Base-by-base conservation (phyloP, 2,113 vertebrate genomes). In the Solea solea region DNA sequence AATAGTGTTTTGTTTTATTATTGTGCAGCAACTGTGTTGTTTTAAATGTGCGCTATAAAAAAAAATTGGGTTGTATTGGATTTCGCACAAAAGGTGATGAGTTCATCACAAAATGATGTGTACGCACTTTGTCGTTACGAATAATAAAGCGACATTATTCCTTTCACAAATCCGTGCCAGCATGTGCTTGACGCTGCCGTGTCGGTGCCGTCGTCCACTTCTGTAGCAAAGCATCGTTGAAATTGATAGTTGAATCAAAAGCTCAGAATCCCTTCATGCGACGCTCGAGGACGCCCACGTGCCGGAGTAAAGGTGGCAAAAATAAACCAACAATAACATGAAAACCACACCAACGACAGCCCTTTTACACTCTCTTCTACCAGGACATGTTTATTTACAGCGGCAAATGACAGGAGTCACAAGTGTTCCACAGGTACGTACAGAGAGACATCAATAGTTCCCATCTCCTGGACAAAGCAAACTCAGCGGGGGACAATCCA, bases 311-410 rank as follows among this genome's bases (percentile, higher is more conserved):
- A 45, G 44, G 12, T 10, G 44, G 9, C 2, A 54, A 41, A 51
- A 61, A 11, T 3, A 3, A 13, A 21, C 1, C 21, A 21, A 21
- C 21, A 21, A 21, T 1, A 21, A 21, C 21, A 21, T 0, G 21
- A 45, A 27, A 45, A 46, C 14, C 54, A 66, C 52, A 75, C 9
- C 21, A 80, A 85, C 3, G 12, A 80, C 57, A 28, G 9, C 46
- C 21, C 6, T 42, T 50, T 66, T 3, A 4, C 69, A 44, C 85
- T 88, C 72, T 89, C 87, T 91, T 90, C 87, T 91, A 91, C 87
- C 89, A 91, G 92, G 92, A 93, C 90, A 93, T 91, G 91, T 94
- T 93, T 94, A 94, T 94, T 94, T 93, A 94, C 92, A 94, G 86
- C 82, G 84, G 92, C 88, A 88, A 91, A 91, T 92, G 92, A 91